Base-by-base conservation (phyloP, 2,888 invertebrate species). In the Aproaerema taeniolella region DNA sequence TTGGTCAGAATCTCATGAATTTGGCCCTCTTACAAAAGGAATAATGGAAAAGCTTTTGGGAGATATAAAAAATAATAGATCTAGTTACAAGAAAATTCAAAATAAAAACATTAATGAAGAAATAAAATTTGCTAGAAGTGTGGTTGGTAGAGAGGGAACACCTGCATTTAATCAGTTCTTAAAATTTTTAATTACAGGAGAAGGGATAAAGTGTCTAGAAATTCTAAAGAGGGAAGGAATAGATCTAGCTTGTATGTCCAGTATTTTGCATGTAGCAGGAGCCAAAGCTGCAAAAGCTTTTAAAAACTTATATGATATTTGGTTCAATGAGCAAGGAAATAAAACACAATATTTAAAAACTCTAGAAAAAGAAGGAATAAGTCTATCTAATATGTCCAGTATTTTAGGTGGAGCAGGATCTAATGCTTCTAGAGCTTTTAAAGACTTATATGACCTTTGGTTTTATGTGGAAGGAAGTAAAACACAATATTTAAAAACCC, bases 111-210 rank as follows among this genome's bases (percentile, higher is more conserved):
- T n/a, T n/a, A 14, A 42, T 49, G 53, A 58, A 48, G 58, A 54
- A 53, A 47, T 50, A 12, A 57, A 49, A 58, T 61, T 65, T 55
- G 61, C 58, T 53, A 63, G 41, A 59, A 61, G 55, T 57, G 53
- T 65, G 16, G 55, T 48, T 43, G 62, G 67, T 52, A 59, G 39
- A 56, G 54, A 64, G 41, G 61, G 56, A 41, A 63, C 46, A 58
- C 53, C 61, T 47, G 39, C 38, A 53, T 67, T 60, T 60, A 42
- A 61, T 56, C 50, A 58, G 48, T 65, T 67, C 50, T 59, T 65
- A 53, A 46, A 45, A 53, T 61, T 61, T 60, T 58, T 65, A 58
- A 56, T 54, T 53, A 44, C 11, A 55, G 61, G 51, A 48, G 50
- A 61, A 50, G 53, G 54, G 41, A 53, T 13, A 43, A 44, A 37